Base-by-base conservation (phyloP, 2,797 vertebrate genomes). In the Coregonus sp. region DNA sequence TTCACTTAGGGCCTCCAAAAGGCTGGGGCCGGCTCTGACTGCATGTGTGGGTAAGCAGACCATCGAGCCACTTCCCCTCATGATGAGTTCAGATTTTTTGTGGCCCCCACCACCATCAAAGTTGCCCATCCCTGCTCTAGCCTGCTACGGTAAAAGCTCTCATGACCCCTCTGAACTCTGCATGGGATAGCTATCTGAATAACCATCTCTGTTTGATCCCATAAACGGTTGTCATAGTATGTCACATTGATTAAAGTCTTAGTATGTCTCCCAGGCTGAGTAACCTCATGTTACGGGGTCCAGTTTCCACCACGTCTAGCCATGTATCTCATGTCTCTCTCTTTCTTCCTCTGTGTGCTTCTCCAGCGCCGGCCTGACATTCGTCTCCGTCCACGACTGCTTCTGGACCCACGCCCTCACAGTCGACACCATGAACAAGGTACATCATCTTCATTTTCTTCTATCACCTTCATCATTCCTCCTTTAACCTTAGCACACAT, bases 351-450 rank as follows among this genome's bases (percentile, higher is more conserved):
- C 61, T 1, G 35, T 74, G 72, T 78, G 37, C 70, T 59, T 54
- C 14, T 20, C 20, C 86, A 99, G 98, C 40, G 94, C 89, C 4
- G 96, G 97, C 18, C 88, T 99, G 83, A 98, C 96, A 1, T 99
- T 99, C 0, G 97, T 98, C 85, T 99, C 98, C 0, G 98, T 99
- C 50, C 98, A 99, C 0, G 98, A 99, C 86, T 99, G 98, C 87
- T 99, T 96, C 87, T 99, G 98, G 98, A 99, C 97, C 0, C 98
- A 99, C 0, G 97, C 98, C 0, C 79, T 94, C 29, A 96, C 96
- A 0, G 95, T 99, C 75, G 94, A 97, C 25, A 56, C 92, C 84
- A 99, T 99, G 98, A 99, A 99, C 86, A 93, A 95, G 97, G 97
- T 99, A 89, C 16, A 1, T 11, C 77, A 25, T 51, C 78, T 70